These are phyloP conservation scores for Apodemus sylvaticus DNA, from an alignment of 2,113 vertebrate species.

Conservation along the genomic window DNA sequence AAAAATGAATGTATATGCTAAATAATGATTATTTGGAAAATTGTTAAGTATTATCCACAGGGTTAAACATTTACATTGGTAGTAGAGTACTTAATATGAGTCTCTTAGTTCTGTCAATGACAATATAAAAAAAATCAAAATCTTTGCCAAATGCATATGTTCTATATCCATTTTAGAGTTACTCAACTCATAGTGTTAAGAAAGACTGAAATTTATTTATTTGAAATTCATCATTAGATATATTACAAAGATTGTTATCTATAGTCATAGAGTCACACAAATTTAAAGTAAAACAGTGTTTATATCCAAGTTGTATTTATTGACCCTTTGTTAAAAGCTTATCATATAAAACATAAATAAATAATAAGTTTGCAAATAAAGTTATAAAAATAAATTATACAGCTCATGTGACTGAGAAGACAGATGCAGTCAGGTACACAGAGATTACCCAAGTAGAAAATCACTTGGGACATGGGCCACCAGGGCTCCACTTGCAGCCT, in stretches of 20 bases:
- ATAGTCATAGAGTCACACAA: not conserved
- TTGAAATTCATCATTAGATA: not conserved
- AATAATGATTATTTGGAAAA: not conserved
- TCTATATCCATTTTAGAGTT: not conserved
- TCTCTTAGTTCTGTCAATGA: not conserved
- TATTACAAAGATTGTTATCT: not conserved
- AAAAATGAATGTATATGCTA: not conserved
- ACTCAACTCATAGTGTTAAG: no score
- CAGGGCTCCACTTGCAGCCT: no score
- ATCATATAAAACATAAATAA: not conserved
- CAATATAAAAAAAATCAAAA: not conserved
- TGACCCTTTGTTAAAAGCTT: not conserved
- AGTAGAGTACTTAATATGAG: not conserved
- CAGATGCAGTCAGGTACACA: no score
- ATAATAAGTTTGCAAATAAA: no score
- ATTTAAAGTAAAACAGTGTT: not conserved
- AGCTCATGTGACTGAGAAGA: no score
- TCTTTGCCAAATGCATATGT: not conserved
- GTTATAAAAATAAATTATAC: no score
- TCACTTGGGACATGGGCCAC: no score
- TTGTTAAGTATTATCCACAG: not conserved
- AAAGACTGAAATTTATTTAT: not conserved
- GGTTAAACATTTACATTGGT: not conserved
- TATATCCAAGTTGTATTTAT: not conserved
- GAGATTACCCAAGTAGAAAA: no score